Evolutionary conservation across 2,888 invertebrate species (phyloP), one percentile per base, ranked within the genome.

Genomic region (Apantesis nais): DNA sequence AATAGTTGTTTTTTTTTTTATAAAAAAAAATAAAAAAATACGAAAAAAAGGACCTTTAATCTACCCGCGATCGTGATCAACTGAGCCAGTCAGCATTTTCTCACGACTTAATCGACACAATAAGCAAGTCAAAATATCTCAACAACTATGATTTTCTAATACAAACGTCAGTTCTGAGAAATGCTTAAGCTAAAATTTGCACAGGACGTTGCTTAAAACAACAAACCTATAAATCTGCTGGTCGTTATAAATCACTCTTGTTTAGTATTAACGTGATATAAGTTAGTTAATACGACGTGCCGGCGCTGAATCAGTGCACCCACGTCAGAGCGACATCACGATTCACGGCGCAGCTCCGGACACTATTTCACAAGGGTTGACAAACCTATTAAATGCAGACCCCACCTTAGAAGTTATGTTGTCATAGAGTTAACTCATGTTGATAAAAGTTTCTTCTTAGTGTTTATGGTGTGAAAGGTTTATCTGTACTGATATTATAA

Each of bases 351-450:
- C 66, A n/a, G 14, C 58, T 14, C 52, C 58, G 34, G 60, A 60
- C 68, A 70, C 67, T 69, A 69, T 68, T 68, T 68, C 66, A 74
- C 70, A 64, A 72, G 68, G 72, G 72, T 72, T 72, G 79, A 74
- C 72, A 70, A 25, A 73, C 64, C 67, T 70, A 69, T 70, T 74
- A 70, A 37, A 48, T 62, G 65, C 48, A 25, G 25, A 31, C 29
- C 41, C 25, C 58, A 70, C 66, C 67, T 68, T 48, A 44, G 31
- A 48, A 44, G 48, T 68, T 29, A 66, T 52, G 12, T 39, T 39
- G 29, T 61, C 70, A 70, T 44, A 48, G 25, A 34, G 44, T 34
- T 69, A 22, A 52, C 25, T 64, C 44, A 29, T 19, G 31, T 29
- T 37, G 52, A 37, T 63, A n/a, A 9, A 66, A 25, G 37, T 55